Conservation (phyloP, 2,113 vertebrate genomes). For the Mohoua ochrocephala region DNA sequence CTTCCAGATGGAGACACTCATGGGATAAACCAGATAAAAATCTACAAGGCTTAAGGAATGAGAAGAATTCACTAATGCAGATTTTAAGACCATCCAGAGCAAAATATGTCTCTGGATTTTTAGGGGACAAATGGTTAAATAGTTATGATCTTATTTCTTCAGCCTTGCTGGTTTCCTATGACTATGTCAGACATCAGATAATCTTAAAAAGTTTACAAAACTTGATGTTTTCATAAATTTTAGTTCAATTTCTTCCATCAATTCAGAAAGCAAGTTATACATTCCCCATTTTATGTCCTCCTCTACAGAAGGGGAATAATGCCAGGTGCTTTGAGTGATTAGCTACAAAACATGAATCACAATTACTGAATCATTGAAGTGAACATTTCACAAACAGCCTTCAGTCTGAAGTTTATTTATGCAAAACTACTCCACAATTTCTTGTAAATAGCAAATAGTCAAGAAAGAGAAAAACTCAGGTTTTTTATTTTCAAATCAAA, state of each 20-base stretch:
- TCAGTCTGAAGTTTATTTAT: not conserved
- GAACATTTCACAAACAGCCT: not conserved
- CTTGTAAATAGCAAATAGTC: not conserved
- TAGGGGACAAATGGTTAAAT: not conserved
- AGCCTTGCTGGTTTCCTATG: not conserved
- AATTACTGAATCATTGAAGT: not conserved
- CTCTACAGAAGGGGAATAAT: not conserved
- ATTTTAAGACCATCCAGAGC: not conserved
- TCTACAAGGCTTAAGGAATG: not conserved
- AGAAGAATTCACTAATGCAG: not conserved
- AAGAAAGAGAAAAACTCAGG: not conserved
- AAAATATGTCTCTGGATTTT: not conserved
- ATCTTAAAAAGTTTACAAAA: not conserved
- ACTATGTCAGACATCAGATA: not conserved
- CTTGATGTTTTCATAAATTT: not conserved
- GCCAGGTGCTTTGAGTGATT: not conserved
- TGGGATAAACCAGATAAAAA: not conserved
- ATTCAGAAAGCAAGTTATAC: not conserved
- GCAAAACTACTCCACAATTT: not conserved
- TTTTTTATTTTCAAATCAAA: not conserved
- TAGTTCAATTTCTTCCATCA: not conserved
- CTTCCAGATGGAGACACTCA: not conserved
- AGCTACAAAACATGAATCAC: not conserved
- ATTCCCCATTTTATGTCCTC: not conserved
- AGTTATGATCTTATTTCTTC: not conserved